Conservation (phyloP, 2,113 vertebrate genomes). For the human region GRCh38 chr14:39752501-39753000, state of each 20-base stretch:
- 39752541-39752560: too few relatives aligned
- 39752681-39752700: background rate
- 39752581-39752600: background rate
- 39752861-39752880: background rate
- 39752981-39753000: background rate
- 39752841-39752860: background rate
- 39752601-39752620: background rate
- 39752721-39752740: background rate
- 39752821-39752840: conserved; percentile 22
- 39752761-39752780: background rate
- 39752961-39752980: background rate
- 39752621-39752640: background rate
- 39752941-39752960: conserved; percentile 50
- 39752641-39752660: background rate
- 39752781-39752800: background rate
- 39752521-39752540: background rate
- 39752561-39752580: background rate
- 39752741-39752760: background rate
- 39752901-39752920: conserved; percentile 15
- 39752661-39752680: background rate
- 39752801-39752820: background rate
- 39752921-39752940: background rate
- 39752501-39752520: background rate
- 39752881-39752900: background rate
- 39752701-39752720: background rate